Base-by-base conservation (phyloP, 1,140 invertebrate genomes). In the Drosophila eugracilis region DNA sequence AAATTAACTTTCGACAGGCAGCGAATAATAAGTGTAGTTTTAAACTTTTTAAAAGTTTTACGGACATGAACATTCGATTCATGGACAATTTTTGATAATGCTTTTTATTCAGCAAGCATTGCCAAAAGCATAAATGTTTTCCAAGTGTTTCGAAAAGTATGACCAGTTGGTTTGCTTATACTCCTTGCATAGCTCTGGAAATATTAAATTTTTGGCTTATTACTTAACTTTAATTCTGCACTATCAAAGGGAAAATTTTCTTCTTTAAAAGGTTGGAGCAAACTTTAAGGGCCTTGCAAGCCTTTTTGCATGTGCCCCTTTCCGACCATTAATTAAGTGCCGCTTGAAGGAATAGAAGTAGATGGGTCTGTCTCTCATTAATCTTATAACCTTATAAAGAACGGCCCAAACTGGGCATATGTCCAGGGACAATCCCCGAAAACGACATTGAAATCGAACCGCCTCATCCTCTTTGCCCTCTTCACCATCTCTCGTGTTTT, bases 301-400 rank as follows among this genome's bases (percentile, higher is more conserved):
- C n/a, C 26, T 50, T 15, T 47, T 47, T 17, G 44, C 44, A 47
- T 47, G 26, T n/a, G 24, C 57, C 37, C 39, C 17, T 44, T 24
- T 14, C 42, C 37, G 54, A 44, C 79, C 78, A 84, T 78, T 84
- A 84, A 84, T 84, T 84, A 84, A 67, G 47, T 63, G 75, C 44
- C 52, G 60, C 57, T 84, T 57, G 71, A 67, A 76, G 81, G 60
- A 81, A 81, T 81, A 67, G 60, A 75, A 73, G 62, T 62, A 84
- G 79, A 78, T 84, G 79, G 84, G 79, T 71, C 65, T 83, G 79
- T 84, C 75, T 58, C 79, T 72, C 79, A 78, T 84, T 84, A 84
- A 84, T 84, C 79, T 84, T 78, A 54, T 66, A 62, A 57, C 63
- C 78, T 79, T 71, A 80, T 80, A 80, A 78, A 36, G 58, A 53